phyloP scores from a whole-genome alignment of 2,888 invertebrate species.

The Cryptocheilus praepositus region DNA sequence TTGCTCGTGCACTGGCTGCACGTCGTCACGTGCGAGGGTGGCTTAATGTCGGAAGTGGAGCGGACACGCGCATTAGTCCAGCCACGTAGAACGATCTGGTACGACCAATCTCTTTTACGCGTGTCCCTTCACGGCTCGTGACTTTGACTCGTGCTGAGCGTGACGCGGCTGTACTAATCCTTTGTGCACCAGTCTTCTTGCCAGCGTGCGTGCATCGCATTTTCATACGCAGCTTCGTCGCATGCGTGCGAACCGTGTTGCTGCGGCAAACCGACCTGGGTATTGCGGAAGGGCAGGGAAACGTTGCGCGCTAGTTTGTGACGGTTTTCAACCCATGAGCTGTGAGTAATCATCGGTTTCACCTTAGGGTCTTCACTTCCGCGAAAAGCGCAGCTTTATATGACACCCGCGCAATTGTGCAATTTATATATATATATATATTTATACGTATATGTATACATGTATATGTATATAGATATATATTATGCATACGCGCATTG shows the following conservation, averaged over 20 bases:
- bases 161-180: constrained; percentile 50
- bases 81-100: constrained; percentile 60
- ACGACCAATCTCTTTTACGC: constrained; percentile 58
- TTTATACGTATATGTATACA: too few relatives aligned
- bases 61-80: constrained; percentile 59
- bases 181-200: constrained; percentile 21
- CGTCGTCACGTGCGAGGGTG: constrained; percentile 51
- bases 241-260: constrained; percentile 8
- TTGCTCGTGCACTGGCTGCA: constrained; percentile 5
- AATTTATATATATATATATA: too few relatives aligned
- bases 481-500: too few relatives aligned
- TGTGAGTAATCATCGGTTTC: too few relatives aligned
- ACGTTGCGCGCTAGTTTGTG: too few relatives aligned
- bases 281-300: too few relatives aligned
- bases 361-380: too few relatives aligned
- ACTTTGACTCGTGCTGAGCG: constrained; percentile 63
- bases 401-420: too few relatives aligned
- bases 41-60: constrained; percentile 73
- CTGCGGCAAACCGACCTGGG: too few relatives aligned
- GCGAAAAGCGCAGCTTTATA: too few relatives aligned
- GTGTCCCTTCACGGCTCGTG: constrained; percentile 70
- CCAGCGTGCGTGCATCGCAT: constrained; percentile 40
- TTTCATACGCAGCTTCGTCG: constrained; percentile 38
- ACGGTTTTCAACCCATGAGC: too few relatives aligned
- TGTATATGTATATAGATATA: too few relatives aligned